phyloP scores from a whole-genome alignment of 2,113 vertebrate genomes.

The Oenanthe oenanthe region DNA sequence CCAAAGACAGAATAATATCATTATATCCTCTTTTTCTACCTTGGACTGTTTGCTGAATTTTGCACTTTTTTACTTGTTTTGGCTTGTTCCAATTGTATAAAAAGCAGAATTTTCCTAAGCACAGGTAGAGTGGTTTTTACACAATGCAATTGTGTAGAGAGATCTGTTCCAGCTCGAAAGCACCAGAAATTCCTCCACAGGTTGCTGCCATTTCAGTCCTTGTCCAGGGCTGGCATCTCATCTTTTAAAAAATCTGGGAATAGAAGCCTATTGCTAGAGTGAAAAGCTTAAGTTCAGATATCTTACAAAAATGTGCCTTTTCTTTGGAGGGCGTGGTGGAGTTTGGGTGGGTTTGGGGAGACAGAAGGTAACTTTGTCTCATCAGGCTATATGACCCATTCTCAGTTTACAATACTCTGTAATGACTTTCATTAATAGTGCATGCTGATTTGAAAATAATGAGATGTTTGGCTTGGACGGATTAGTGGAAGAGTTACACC shows the following conservation, averaged over 20 bases:
- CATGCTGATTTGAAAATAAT: not conserved
- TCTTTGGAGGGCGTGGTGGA: fast-evolving
- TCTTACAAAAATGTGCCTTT: not conserved
- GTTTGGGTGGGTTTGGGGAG: not conserved
- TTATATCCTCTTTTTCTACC: not conserved
- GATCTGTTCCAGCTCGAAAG: not conserved
- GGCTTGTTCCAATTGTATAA: not conserved
- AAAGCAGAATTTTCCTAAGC: not conserved
- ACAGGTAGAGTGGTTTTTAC: not conserved
- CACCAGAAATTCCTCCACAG: not conserved
- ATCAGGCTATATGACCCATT: not conserved
- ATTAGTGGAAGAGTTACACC: not conserved
- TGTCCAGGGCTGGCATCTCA: not conserved
- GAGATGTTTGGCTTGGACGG: not conserved
- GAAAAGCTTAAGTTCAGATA: not conserved
- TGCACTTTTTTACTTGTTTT: not conserved
- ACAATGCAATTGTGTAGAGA: not conserved
- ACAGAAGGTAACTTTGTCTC: not conserved
- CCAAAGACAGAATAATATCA: not conserved
- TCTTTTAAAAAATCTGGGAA: not conserved
- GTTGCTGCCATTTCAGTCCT: not conserved
- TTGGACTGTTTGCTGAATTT: not conserved
- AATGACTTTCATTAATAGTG: not conserved
- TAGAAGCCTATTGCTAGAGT: not conserved
- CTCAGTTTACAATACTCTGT: not conserved